Evolutionary conservation across 2,797 vertebrate species (phyloP).

Genomic region (Coccyzus lansbergi): DNA sequence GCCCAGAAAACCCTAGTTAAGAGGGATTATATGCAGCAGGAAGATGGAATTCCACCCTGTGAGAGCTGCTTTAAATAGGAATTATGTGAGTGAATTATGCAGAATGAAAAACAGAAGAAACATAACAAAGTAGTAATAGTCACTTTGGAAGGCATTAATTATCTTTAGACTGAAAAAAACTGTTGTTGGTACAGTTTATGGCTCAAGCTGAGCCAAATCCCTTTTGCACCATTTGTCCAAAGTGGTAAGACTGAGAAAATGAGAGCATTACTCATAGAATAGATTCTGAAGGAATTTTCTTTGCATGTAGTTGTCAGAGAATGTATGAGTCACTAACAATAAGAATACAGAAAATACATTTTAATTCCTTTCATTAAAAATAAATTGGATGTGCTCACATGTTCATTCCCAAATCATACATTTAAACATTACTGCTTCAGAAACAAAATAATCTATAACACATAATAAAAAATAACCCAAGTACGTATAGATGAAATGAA

Average conservation of each 20-base stretch:
- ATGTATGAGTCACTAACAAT: background rate
- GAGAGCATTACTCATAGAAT: background rate
- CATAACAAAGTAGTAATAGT: background rate
- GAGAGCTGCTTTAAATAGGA: background rate
- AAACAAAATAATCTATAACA: background rate
- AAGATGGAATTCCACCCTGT: background rate
- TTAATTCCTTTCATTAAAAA: background rate
- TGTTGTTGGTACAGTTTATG: slow-evolving; percentile 6
- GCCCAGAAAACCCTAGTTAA: background rate
- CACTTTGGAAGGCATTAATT: slow-evolving; percentile 23
- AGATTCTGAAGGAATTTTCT: background rate
- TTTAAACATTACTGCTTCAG: background rate
- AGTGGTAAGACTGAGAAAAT: background rate
- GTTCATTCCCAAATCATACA: background rate
- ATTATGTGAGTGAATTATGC: slow-evolving; percentile 4
- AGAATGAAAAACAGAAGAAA: background rate
- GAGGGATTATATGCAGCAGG: background rate
- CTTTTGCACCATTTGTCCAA: background rate
- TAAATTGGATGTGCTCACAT: background rate
- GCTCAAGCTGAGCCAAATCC: slow-evolving; percentile 12
- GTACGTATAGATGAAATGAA: background rate
- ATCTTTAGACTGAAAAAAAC: slow-evolving; percentile 7
- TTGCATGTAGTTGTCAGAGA: background rate
- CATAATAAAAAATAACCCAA: background rate
- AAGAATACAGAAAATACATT: background rate